Conservation (phyloP, 53 echinoderm and acorn worm genomes). For the Luidia sarsii region DNA sequence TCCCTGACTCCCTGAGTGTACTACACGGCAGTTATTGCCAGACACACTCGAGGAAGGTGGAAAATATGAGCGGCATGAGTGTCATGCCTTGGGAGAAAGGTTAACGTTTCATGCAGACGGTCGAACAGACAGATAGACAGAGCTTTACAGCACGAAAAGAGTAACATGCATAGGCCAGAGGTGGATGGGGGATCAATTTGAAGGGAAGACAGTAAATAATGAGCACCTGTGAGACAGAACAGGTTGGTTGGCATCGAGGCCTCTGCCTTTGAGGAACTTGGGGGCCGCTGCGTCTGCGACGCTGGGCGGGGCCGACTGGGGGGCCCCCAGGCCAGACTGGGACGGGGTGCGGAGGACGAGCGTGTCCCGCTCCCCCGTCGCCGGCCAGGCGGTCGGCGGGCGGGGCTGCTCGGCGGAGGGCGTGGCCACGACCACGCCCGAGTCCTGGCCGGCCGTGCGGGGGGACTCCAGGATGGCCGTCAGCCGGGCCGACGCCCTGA, state of each 20-base stretch:
- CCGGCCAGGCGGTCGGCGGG: neutral
- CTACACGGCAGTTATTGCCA: no score
- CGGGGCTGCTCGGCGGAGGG: neutral
- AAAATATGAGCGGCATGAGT: neutral
- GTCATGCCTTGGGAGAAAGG: no score
- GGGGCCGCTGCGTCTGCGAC: neutral
- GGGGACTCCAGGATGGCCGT: constrained; percentile 36
- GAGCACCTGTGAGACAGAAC: neutral
- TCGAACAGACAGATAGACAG: no score
- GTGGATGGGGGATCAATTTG: no score
- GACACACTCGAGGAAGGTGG: no score
- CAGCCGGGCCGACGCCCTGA: constrained; percentile 4
- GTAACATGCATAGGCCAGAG: no score
- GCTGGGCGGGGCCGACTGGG: constrained; percentile 5
- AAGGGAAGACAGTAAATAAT: no score
- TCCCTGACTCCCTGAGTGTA: no score
- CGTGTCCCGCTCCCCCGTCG: neutral
- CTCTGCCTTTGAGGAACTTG: neutral
- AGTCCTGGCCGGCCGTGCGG: neutral
- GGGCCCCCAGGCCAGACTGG: neutral
- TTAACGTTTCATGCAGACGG: no score
- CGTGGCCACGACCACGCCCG: constrained; percentile 27
- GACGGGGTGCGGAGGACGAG: constrained; percentile 1
- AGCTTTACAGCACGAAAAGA: no score
- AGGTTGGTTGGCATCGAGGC: neutral